Evolutionary conservation across 2,888 invertebrate genomes (phyloP), one percentile per base, ranked within the genome.

Genomic region (Lampropteryx suffumata): DNA sequence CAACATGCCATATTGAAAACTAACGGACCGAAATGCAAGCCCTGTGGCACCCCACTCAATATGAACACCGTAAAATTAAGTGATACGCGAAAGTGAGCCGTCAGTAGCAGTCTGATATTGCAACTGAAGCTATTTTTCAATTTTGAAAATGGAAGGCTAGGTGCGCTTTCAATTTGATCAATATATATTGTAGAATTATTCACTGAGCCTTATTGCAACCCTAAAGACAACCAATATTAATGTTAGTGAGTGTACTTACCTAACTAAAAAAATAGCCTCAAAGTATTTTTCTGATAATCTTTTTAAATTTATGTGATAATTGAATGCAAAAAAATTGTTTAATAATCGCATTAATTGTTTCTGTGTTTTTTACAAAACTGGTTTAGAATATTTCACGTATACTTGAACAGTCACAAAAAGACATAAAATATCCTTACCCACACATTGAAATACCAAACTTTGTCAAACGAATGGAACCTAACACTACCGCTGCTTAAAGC

Each of bases 11-110:
- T 75, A 75, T 77, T 75, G 74, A 75, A 76, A 73, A 69, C 62
- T 65, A 69, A 67, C 62, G 58, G 63, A 52, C 66, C 68, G 55
- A 67, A 60, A 43, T 33, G 29, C 21, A 42, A 46, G 39, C 60
- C 64, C 62, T 62, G 63, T 26, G 67, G 60, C 55, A 67, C 59
- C 65, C 41, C 68, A 65, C 65, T 71, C 69, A 67, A 65, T 69
- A 71, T 68, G 65, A 67, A 64, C 64, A 68, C 69, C 69, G 71
- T 71, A 69, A 77, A 75, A 74, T 77, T 71, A 76, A 71, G 58
- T 67, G 61, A 62, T 61, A 56, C 49, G 35, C 44, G 58, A 64
- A 66, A 70, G 50, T 64, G 61, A 61, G 40, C 45, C 33, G 50
- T 44, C 37, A 50, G 28, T 48, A 35, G 17, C 39, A 10, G 33